phyloP scores from a whole-genome alignment of 2,113 vertebrate species.

The Brachionichthys hirsutus region DNA sequence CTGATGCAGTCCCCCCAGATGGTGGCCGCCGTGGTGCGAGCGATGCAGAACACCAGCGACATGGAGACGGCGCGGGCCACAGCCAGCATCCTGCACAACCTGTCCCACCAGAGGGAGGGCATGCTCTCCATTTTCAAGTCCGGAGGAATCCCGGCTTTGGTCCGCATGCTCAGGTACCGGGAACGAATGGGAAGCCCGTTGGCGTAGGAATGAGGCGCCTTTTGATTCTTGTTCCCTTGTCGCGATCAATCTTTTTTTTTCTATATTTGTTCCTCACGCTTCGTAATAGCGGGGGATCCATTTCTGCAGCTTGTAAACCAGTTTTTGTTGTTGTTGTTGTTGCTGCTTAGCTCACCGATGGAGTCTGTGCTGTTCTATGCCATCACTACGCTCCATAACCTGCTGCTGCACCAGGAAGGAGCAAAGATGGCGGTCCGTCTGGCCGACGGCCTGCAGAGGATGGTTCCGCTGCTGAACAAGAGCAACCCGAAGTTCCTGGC shows the following conservation, averaged over 20 bases:
- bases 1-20: constrained; percentile 94
- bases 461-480: constrained; percentile 96
- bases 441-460: constrained; percentile 93
- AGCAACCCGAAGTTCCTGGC: constrained; percentile 97
- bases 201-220: neutral
- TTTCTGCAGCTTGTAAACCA: neutral
- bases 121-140: constrained; percentile 96
- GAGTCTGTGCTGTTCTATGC: constrained; percentile 96
- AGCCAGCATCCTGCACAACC: constrained; percentile 96
- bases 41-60: constrained; percentile 95
- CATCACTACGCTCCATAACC: constrained; percentile 97
- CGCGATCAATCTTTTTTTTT: too few relatives aligned
- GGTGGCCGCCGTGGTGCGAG: constrained; percentile 93
- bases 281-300: too few relatives aligned
- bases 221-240: neutral
- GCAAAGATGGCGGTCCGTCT: constrained; percentile 98
- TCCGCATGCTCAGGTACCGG: constrained; percentile 93
- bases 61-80: constrained; percentile 93
- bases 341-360: constrained; percentile 84
- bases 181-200: neutral
- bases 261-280: too few relatives aligned
- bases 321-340: neutral
- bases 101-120: constrained; percentile 94
- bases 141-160: constrained; percentile 92
- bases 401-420: constrained; percentile 95